Conservation (phyloP, 1,140 invertebrate genomes). For the Platorchestia sp. region DNA sequence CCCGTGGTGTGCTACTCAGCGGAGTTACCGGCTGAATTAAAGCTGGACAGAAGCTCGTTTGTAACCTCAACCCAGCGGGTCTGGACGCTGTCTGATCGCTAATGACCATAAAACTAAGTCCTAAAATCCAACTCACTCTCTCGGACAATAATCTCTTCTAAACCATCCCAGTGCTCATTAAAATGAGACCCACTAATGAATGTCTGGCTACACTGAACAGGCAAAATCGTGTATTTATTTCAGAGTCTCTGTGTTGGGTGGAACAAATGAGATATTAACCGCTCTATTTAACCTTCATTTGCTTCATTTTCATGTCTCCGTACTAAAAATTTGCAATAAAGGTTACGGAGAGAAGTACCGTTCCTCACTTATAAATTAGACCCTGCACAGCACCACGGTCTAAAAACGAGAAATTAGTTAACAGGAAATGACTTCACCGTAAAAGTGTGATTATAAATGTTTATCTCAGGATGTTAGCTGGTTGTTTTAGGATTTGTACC, state of each 20-base stretch:
- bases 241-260: neutral
- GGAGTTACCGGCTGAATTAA: neutral
- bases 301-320: neutral
- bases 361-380: neutral
- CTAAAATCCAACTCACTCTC: constrained; percentile 7
- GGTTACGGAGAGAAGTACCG: neutral
- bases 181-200: constrained; percentile 1
- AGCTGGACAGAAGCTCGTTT: neutral
- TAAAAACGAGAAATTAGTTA: neutral
- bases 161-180: neutral
- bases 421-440: neutral
- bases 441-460: neutral
- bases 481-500: neutral
- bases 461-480: neutral
- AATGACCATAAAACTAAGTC: constrained; percentile 9
- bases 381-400: neutral
- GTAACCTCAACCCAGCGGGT: neutral
- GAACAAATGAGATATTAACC: neutral
- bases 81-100: neutral
- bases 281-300: neutral
- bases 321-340: neutral
- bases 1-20: neutral
- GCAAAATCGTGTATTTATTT: neutral
- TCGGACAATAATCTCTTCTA: neutral
- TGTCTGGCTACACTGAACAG: neutral